Evolutionary conservation across 64 coral and sea anemone species (phyloP).

Genomic region (Catalaphyllia jardinei): DNA sequence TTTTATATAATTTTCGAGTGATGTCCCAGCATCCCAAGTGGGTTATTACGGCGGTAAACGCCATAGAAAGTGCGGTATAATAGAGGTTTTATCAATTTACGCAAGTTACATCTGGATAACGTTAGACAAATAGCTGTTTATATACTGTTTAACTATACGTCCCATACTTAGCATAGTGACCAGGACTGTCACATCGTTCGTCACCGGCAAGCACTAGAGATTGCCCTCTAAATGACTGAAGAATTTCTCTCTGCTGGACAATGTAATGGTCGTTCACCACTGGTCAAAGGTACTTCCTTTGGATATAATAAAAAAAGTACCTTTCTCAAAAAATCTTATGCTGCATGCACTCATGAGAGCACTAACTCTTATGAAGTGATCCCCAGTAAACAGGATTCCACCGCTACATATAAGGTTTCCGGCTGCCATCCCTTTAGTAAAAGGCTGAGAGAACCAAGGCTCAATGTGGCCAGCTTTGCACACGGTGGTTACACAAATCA

Average conservation of each 20-base stretch:
- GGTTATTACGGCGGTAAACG: too few species aligned
- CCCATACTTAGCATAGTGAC: constrained; percentile 17
- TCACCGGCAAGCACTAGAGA: constrained; percentile 5
- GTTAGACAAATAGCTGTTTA: too few species aligned
- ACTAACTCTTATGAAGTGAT: not conserved
- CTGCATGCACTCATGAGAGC: not conserved
- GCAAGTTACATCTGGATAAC: too few species aligned
- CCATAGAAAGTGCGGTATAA: too few species aligned
- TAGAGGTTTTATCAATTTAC: too few species aligned
- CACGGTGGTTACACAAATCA: constrained; percentile 19
- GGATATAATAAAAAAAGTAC: not conserved
- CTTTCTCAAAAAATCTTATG: too few species aligned
- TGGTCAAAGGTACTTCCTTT: constrained; percentile 14
- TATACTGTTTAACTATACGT: not conserved
- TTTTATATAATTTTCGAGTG: too few species aligned
- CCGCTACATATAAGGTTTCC: constrained; percentile 16
- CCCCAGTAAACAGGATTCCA: constrained; percentile 18
- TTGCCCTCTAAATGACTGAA: not conserved
- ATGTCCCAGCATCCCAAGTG: too few species aligned
- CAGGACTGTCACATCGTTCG: constrained; percentile 1
- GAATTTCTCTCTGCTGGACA: constrained; percentile 1
- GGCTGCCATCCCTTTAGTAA: constrained; percentile 14
- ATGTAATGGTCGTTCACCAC: constrained; percentile 8
- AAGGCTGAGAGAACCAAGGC: not conserved
- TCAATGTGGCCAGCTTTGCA: constrained; percentile 20